phyloP scores from a whole-genome alignment of 2,797 vertebrate genomes.

The Eulemur albifrons region DNA sequence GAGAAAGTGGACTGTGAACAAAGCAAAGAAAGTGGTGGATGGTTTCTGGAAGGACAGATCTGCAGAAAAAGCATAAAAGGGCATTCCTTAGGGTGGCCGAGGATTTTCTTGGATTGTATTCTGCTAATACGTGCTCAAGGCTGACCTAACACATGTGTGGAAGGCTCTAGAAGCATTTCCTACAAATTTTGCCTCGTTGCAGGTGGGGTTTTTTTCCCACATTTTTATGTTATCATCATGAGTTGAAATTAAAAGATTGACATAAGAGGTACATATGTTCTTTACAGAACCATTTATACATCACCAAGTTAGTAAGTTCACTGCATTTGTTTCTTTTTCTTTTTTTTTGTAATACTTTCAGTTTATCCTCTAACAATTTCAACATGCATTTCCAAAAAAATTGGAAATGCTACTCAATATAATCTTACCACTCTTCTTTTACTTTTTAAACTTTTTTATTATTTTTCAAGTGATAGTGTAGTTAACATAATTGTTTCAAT shows the following conservation, averaged over 20 bases:
- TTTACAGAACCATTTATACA: background rate
- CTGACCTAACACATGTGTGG: background rate
- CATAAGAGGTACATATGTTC: background rate
- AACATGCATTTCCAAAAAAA: background rate
- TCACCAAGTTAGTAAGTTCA: background rate
- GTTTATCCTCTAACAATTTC: background rate
- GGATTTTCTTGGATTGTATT: background rate
- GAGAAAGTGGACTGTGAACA: background rate
- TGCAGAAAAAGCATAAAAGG: background rate
- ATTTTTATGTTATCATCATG: background rate
- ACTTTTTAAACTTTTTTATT: slow-evolving; percentile 32
- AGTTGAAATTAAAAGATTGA: background rate
- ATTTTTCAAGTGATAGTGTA: slow-evolving; percentile 11
- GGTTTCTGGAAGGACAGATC: slow-evolving; percentile 1
- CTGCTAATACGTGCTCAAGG: background rate
- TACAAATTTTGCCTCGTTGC: background rate
- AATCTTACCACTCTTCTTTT: background rate
- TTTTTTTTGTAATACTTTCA: background rate
- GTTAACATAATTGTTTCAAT: slow-evolving; percentile 49
- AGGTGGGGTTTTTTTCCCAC: background rate
- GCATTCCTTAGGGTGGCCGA: background rate
- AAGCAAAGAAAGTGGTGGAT: background rate
- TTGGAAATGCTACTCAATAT: background rate
- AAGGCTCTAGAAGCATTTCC: background rate
- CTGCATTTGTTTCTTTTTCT: background rate